Base-by-base conservation (phyloP, 2,888 invertebrate genomes). In the Nomada ruficornis region DNA sequence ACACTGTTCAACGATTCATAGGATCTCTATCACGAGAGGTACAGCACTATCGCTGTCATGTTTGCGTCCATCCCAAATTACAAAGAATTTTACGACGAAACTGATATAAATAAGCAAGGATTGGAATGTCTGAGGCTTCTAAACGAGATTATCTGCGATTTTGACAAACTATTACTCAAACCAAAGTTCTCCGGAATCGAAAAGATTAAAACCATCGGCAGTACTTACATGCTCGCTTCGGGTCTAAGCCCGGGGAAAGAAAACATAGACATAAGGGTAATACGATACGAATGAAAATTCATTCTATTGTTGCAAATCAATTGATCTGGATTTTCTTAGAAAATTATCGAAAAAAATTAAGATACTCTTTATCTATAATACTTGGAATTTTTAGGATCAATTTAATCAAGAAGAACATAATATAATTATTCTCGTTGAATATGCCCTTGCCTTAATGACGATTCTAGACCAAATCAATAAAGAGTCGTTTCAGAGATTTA, bases 61-160 rank as follows among this genome's bases (percentile, higher is more conserved):
- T 99, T 99, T 93, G 99, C 99, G 0, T 98, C 98, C 1, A 99
- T 99, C 90, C 99, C 99, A 7, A 99, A 99, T 94, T 99, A 99
- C 94, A 98, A 98, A 92, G 98, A 99, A 94, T 99, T 99, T 94
- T 99, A 98, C 92, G 98, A 98, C 91, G 98, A 98, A 93, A 98
- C 97, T n/a, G 98, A 98, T 92, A 98, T 98, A 85, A 98, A 98
- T 92, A 98, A 98, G 90, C 98, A 99, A 93, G 98, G 98, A 0
- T 94, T 99, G 55, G 99, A 99, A 94, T 99, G 99, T 93, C 94
- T 99, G 80, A 94, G 99, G 80, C 95, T 99, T 47, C 95, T 99
- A 42, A 99, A 99, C 93, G 99, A 99, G 95, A 99, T 99, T 89
- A 98, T 99, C 84, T 99, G 99, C 93, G 99, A 99, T 94, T 99